Evolutionary conservation across 2,797 vertebrate genomes (phyloP).

Genomic region (Enteromius thamalakanensis): DNA sequence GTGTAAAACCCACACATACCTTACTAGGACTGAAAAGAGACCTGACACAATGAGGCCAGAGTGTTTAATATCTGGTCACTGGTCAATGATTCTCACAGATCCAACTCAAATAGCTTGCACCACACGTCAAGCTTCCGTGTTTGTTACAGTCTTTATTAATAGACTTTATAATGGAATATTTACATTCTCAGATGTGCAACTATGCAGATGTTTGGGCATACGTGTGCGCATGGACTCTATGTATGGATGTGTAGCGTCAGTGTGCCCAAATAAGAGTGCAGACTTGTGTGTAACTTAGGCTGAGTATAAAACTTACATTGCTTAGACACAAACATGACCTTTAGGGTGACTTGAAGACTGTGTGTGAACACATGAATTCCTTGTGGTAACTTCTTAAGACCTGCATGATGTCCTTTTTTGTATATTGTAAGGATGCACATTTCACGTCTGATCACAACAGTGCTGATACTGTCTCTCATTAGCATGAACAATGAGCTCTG

Average conservation of each 20-base stretch:
- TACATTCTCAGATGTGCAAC: not conserved
- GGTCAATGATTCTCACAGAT: not conserved
- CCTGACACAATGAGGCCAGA: conserved; percentile 38
- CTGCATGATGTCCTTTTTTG: not conserved
- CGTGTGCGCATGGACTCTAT: not conserved
- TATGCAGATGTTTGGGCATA: not conserved
- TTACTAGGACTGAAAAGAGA: conserved; percentile 8
- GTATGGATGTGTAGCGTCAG: not conserved
- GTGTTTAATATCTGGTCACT: conserved; percentile 20
- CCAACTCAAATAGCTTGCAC: not conserved
- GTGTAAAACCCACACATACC: not conserved
- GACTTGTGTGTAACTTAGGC: not conserved
- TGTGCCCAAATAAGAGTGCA: not conserved
- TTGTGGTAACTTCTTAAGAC: not conserved
- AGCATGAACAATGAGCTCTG: conserved; percentile 57
- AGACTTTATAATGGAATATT: not conserved
- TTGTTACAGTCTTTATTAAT: conserved; percentile 5
- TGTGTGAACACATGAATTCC: not conserved
- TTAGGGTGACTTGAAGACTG: not conserved
- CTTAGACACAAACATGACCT: conserved; percentile 17
- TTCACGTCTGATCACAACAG: conserved; percentile 24
- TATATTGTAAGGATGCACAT: not conserved
- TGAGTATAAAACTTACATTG: conserved; percentile 10
- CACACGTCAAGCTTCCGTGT: not conserved
- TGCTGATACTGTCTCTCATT: conserved; percentile 32